Evolutionary conservation across 2,888 invertebrate genomes (phyloP).

Genomic region (Boloria euphrosyne): DNA sequence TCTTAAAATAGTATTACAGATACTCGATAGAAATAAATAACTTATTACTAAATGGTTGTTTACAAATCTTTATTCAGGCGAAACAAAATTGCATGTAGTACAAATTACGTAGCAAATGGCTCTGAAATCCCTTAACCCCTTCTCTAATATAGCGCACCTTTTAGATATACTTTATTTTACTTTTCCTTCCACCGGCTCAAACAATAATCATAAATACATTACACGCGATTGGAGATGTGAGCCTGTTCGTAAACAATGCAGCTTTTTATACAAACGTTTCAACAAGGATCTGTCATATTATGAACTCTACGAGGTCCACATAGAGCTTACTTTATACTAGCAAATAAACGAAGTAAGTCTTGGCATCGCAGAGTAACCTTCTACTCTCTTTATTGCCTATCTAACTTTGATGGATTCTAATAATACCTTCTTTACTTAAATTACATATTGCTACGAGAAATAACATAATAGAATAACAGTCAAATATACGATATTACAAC

Average conservation of each 20-base stretch:
- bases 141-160: slow-evolving; percentile 38
- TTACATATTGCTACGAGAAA: background rate
- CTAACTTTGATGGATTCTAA: slow-evolving; percentile 77
- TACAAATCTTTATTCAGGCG: slow-evolving; percentile 2
- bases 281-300: background rate
- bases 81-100: slow-evolving; percentile 28
- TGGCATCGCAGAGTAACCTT: slow-evolving; percentile 22
- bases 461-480: slow-evolving; percentile 31
- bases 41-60: background rate
- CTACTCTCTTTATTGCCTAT: slow-evolving; percentile 69
- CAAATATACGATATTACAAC: no score
- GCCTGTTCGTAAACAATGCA: slow-evolving; percentile 75
- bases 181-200: slow-evolving; percentile 48
- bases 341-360: slow-evolving; percentile 2
- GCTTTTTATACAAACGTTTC: slow-evolving; percentile 45
- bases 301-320: background rate
- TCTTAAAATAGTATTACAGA: no score
- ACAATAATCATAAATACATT: slow-evolving; percentile 83
- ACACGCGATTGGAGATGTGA: slow-evolving; percentile 76
- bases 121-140: slow-evolving; percentile 43
- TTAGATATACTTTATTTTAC: slow-evolving; percentile 42
- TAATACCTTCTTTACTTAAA: slow-evolving; percentile 45
- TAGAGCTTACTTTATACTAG: background rate
- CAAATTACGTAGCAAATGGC: slow-evolving; percentile 41
- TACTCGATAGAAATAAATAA: no score